Percentiles rank a stretch among this genome's conserved stretches.
Conservation (phyloP, 2,113 vertebrate species). For the Saguinus imperator region DNA sequence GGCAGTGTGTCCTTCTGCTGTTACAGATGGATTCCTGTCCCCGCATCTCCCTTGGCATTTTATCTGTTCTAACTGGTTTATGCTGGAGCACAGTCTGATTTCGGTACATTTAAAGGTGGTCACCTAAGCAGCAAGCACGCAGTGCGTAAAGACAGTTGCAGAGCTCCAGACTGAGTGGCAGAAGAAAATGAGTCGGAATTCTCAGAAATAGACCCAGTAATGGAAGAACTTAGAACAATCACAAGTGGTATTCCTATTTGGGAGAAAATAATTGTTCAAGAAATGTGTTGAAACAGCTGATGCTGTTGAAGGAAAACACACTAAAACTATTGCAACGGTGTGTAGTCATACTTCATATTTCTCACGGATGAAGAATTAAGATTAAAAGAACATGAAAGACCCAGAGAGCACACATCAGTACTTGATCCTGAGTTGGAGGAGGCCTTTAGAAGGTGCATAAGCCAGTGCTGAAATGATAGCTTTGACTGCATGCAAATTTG, state of each 20-base stretch:
- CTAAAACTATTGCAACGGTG: not conserved
- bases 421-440: not conserved
- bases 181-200: rapidly evolving
- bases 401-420: not conserved
- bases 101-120: not conserved
- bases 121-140: not conserved
- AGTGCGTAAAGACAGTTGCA: rapidly evolving
- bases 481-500: not conserved
- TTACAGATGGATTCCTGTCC: not conserved
- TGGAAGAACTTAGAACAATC: too few species aligned
- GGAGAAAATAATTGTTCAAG: not conserved
- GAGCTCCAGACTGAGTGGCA: not conserved
- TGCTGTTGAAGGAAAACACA: not conserved
- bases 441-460: not conserved
- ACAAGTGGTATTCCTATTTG: not conserved
- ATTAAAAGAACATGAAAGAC: not conserved
- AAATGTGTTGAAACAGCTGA: not conserved
- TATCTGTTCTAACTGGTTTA: too few species aligned
- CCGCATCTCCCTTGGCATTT: not conserved
- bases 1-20: not conserved
- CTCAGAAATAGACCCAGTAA: not conserved
- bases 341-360: not conserved
- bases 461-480: not conserved
- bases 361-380: not conserved
- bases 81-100: not conserved